phyloP scores from a whole-genome alignment of 2,888 invertebrate species.

The Stictocephala bisonia region DNA sequence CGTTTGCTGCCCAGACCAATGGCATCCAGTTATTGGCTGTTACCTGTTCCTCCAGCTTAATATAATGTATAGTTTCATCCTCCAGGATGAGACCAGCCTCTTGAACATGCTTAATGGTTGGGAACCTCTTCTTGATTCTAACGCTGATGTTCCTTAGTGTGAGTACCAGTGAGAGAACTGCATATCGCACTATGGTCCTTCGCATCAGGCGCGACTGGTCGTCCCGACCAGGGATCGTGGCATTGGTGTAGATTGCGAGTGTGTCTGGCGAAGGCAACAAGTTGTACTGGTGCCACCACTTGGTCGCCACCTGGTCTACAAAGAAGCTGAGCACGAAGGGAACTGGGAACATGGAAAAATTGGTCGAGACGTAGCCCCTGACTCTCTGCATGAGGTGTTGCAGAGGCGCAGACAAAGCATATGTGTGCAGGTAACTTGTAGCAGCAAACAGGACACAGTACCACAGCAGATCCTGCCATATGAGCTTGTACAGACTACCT shows the following conservation, averaged over 20 bases:
- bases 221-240: conserved; percentile 10
- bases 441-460: neutral
- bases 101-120: conserved; percentile 14
- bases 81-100: conserved; percentile 17
- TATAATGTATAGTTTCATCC: conserved; percentile 12
- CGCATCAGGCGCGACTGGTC: conserved; percentile 13
- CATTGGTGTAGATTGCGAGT: conserved; percentile 9
- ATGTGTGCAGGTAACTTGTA: conserved; percentile 13
- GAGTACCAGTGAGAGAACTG: conserved; percentile 17
- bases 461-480: conserved; percentile 20
- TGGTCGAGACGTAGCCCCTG: neutral
- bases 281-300: conserved; percentile 28
- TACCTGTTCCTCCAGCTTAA: conserved; percentile 14
- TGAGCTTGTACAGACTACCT: conserved; percentile 23
- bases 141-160: conserved; percentile 17
- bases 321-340: conserved; percentile 19
- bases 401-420: neutral
- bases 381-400: neutral
- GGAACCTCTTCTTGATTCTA: conserved; percentile 10
- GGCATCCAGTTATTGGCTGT: conserved; percentile 24
- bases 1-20: conserved; percentile 17
- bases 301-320: conserved; percentile 15
- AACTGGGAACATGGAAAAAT: conserved; percentile 20
- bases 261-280: conserved; percentile 13
- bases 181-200: conserved; percentile 21